Conservation (phyloP, 2,888 invertebrate genomes). For the Drosophila conformis region DNA sequence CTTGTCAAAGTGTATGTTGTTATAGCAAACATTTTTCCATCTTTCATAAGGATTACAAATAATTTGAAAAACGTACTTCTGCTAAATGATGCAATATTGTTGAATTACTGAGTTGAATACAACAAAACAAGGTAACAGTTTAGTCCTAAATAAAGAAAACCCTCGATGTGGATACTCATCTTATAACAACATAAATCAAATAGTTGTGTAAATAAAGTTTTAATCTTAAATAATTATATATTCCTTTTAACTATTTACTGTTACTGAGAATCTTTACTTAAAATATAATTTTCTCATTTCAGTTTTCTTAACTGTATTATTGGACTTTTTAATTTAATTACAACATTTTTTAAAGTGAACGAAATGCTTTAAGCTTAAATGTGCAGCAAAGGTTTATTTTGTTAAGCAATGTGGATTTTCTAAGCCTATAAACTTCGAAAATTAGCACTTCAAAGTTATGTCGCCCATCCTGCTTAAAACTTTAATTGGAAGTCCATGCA, state of each 20-base stretch:
- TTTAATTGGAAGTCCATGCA: conserved; percentile 38
- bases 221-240: not conserved
- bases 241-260: not conserved
- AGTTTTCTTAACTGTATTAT: not conserved
- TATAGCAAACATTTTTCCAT: conserved; percentile 16
- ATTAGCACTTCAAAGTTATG: conserved; percentile 37
- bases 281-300: not conserved
- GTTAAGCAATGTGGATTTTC: not conserved
- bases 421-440: conserved; percentile 14
- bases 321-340: not conserved
- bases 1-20: conserved; percentile 8
- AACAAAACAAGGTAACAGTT: not conserved
- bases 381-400: not conserved
- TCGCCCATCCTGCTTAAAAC: conserved; percentile 16
- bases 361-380: not conserved
- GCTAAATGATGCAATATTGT: conserved; percentile 2
- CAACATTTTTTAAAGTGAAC: not conserved
- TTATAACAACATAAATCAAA: not conserved
- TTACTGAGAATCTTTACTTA: not conserved
- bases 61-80: not conserved
- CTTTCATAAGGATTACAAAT: conserved; percentile 1
- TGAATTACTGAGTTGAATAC: not conserved
- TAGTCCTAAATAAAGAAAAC: not conserved
- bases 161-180: not conserved
- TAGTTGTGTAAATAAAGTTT: not conserved